Conservation (phyloP, 2,797 vertebrate genomes). For the Geotria australis region DNA sequence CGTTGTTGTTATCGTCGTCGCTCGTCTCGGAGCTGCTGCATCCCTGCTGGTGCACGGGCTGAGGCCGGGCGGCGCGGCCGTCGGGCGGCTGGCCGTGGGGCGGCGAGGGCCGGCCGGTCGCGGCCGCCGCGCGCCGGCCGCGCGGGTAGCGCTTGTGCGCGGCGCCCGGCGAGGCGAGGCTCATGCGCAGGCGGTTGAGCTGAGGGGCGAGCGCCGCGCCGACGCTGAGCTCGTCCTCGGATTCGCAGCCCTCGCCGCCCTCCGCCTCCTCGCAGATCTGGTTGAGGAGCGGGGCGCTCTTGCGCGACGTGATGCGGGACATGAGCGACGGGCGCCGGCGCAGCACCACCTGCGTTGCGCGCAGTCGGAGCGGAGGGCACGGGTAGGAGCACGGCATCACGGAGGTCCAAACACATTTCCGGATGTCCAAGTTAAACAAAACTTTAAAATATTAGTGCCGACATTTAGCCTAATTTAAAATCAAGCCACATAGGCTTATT, state of each 20-base stretch:
- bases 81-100: conserved; percentile 58
- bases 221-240: conserved; percentile 75
- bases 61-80: conserved; percentile 32
- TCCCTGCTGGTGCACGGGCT: conserved; percentile 7
- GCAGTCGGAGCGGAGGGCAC: no score
- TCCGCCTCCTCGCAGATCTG: conserved; percentile 77
- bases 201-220: conserved; percentile 76
- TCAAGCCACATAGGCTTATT: no score
- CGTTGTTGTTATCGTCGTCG: conserved; percentile 76
- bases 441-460: no score
- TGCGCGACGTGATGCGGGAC: conserved; percentile 74
- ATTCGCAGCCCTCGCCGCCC: conserved; percentile 15
- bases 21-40: conserved; percentile 95
- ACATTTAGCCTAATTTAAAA: no score
- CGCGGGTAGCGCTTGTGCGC: conserved; percentile 42
- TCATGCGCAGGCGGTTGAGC: conserved; percentile 77
- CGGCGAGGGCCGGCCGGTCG: no score
- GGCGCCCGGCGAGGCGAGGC: conserved; percentile 48
- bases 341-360: no score
- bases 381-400: no score
- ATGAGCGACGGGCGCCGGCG: conserved; percentile 68
- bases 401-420: no score
- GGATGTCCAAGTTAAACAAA: no score
- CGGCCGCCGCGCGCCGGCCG: not conserved
- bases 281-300: conserved; percentile 79